phyloP scores from a whole-genome alignment of 2,113 vertebrate genomes.

The Terrapene triunguis region DNA sequence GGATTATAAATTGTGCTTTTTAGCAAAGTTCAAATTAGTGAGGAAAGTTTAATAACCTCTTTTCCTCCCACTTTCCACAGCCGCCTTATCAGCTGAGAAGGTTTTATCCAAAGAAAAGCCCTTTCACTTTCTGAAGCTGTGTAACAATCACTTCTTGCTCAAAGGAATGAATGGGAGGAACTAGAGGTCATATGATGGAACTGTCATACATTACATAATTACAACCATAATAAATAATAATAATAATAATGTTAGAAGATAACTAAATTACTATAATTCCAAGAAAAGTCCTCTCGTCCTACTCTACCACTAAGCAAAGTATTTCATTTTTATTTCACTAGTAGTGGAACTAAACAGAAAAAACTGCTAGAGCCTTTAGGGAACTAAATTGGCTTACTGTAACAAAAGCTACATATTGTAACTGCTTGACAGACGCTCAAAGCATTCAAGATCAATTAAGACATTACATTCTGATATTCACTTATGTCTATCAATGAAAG shows the following conservation, averaged over 20 bases:
- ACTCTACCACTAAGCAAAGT: too few relatives aligned
- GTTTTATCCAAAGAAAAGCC: background rate
- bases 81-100: background rate
- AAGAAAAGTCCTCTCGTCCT: background rate
- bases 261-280: too few relatives aligned
- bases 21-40: background rate
- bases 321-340: background rate
- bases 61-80: background rate
- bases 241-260: background rate
- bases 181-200: fast-evolving
- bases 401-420: background rate
- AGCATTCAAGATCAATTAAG: background rate
- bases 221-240: background rate
- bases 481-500: background rate
- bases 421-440: background rate
- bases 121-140: background rate
- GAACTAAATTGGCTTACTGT: background rate
- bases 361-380: background rate
- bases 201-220: background rate
- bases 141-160: background rate
- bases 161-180: background rate
- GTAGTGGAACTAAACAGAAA: background rate
- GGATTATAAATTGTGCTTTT: background rate
- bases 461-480: background rate
- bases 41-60: background rate